Evolutionary conservation across 2,797 vertebrate genomes (phyloP), one percentile per base, ranked within the genome.

Genomic region (Peromyscus nudipes): DNA sequence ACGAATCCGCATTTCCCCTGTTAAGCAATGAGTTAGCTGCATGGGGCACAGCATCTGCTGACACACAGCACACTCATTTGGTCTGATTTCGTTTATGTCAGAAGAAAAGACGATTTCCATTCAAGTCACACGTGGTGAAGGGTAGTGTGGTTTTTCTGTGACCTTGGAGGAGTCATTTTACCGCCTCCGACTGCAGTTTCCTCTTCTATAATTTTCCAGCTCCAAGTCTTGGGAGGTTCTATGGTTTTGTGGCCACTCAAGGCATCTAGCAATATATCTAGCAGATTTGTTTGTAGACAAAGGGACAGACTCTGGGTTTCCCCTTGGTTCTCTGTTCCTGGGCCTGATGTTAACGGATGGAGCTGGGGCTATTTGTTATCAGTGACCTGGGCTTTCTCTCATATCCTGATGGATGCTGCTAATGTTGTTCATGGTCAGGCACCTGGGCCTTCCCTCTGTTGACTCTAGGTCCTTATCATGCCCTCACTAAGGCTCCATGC

Each of bases 1-100:
- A 92, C 93, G 96, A 97, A 97, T 96, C 95, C 92, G 87, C 94
- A 46, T 96, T 97, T 98, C 98, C 97, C 97, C 93, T 96, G 92
- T 98, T 97, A 91, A 94, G 98, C 97, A 97, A 98, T 82, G 92
- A 62, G 65, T 71, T 37, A 62, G 91, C 96, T 96, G 89, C 83
- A 40, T 91, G 91, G 73, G 95, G 97, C 75, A 91, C 80, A 37
- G 19, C 94, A 96, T 97, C 62, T 98, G 98, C 97, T 98, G 98
- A 98, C 96, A 97, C 92, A 95, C 27, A 76, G 80, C 37, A 37
- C 94, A 88, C 91, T 96, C 97, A 96, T 49, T 95, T 40, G 73
- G 96, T 40, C 86, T 73, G 69, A 82, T 89, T 94, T 91, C 85
- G 94, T 92, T 43, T 82, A 62, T 96, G 94, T 97, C 96, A 97